phyloP scores from a whole-genome alignment of 2,113 vertebrate genomes.

The Crotophaga sulcirostris region DNA sequence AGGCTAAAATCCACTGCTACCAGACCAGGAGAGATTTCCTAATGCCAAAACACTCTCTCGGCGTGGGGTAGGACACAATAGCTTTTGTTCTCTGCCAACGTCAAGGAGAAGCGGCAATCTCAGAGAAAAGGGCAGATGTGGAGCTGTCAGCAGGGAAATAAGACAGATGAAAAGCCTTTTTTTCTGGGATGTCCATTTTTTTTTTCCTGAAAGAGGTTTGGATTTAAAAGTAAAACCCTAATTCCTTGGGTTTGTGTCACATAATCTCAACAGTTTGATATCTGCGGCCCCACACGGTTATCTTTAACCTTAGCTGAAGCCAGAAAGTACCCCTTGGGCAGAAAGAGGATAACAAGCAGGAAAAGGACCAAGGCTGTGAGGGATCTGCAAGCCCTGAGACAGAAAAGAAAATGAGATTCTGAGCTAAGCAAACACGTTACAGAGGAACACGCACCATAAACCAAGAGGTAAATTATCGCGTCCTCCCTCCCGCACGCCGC shows the following conservation, averaged over 20 bases:
- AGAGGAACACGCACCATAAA: neutral
- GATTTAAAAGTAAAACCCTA: neutral
- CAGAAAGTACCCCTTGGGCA: neutral
- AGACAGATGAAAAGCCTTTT: neutral
- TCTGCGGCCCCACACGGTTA: neutral
- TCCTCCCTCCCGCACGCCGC: rapidly evolving
- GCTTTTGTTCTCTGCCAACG: neutral
- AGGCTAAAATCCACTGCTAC: neutral
- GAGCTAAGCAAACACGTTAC: neutral
- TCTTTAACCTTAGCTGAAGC: neutral
- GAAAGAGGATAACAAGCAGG: neutral
- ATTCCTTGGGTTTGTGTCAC: neutral
- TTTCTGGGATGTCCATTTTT: neutral
- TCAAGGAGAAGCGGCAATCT: neutral
- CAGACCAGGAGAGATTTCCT: neutral
- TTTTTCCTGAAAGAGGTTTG: neutral
- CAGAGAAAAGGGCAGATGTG: neutral
- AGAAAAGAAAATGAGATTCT: neutral
- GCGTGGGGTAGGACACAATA: neutral
- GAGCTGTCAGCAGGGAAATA: neutral
- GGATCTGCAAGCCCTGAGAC: neutral
- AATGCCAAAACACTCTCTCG: neutral
- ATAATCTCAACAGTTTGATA: neutral
- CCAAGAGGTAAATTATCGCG: rapidly evolving
- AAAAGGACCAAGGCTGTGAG: neutral